Percentiles rank a stretch among this genome's conserved stretches.
phyloP scores from a whole-genome alignment of 2,113 vertebrate genomes.

The Mustelus asterias region DNA sequence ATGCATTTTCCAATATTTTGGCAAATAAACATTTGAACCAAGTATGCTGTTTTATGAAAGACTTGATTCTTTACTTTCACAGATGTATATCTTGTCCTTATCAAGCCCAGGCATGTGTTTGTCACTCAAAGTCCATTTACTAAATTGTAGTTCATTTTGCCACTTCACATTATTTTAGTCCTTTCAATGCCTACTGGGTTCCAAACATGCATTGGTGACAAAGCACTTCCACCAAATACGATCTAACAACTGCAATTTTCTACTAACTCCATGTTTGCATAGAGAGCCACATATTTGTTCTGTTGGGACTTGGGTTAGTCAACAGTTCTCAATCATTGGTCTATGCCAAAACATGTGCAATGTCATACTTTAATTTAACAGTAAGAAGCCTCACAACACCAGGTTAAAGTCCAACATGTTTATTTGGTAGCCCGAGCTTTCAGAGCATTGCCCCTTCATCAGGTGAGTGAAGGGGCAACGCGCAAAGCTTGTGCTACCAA shows the following conservation, averaged over 20 bases:
- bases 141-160: background rate
- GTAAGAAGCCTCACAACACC: no score
- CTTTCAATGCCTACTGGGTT: background rate
- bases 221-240: background rate
- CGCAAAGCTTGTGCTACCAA: no score
- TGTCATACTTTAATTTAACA: background rate
- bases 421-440: no score
- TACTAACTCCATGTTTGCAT: background rate
- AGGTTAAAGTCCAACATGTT: no score
- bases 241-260: background rate
- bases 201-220: background rate
- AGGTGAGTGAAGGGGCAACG: no score
- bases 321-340: background rate
- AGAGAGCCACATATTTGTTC: background rate
- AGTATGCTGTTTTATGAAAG: background rate
- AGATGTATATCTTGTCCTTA: background rate
- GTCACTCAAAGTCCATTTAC: background rate
- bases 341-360: background rate
- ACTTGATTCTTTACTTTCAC: background rate
- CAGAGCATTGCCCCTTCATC: no score
- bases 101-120: background rate
- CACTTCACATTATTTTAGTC: background rate
- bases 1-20: conserved; percentile 42
- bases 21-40: conserved; percentile 27
- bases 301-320: background rate